Base-by-base conservation (phyloP, 2,113 vertebrate species). In the Castor canadensis region DNA sequence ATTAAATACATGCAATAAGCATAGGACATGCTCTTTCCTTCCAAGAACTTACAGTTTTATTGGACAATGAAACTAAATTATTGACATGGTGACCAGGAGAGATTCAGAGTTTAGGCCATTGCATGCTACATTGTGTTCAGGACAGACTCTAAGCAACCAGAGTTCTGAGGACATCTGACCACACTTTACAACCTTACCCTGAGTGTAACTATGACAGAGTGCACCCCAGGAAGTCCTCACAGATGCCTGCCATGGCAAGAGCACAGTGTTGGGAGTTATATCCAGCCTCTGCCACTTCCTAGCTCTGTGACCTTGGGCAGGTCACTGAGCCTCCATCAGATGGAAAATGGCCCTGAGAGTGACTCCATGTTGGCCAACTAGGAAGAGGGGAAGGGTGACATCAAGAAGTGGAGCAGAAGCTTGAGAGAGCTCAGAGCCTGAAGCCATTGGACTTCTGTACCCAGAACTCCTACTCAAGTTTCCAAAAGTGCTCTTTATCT, bases 381-480 rank as follows among this genome's bases (percentile, higher is more conserved):
- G 86, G 76, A 66, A 43, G 66, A 45, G 19, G 45, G 54, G 16
- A 60, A 47, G 9, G 10, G 30, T 24, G 64, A 49, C 54, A 43
- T n/a, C 66, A 19, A 43, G 49, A 6, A 20, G 69, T 2, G 6
- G 12, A 47, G 17, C 45, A 10, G 56, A 89, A 20, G 30, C 12
- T 32, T 3, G 20, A 6, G 56, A 17, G 2, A 20, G 6, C 20
- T 0, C 1, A 6, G 49, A 49, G 49, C 22, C 13, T 1, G 22
- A 62, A 54, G 30, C 9, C 15, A 7, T 40, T n/a, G 6, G 52
- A 22, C 64, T 35, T 17, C 24, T 2, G 11, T 22, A 32, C 5
- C 49, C 72, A 47, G 43, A 47, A 24, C 32, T 35, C 32, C 32
- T 5, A 1, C 47, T 67, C 0, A 0, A 12, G 60, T 85, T 62